These are phyloP conservation scores for Sthenelais limicola DNA, from an alignment of 2,888 invertebrate genomes.

Conservation along the genomic window DNA sequence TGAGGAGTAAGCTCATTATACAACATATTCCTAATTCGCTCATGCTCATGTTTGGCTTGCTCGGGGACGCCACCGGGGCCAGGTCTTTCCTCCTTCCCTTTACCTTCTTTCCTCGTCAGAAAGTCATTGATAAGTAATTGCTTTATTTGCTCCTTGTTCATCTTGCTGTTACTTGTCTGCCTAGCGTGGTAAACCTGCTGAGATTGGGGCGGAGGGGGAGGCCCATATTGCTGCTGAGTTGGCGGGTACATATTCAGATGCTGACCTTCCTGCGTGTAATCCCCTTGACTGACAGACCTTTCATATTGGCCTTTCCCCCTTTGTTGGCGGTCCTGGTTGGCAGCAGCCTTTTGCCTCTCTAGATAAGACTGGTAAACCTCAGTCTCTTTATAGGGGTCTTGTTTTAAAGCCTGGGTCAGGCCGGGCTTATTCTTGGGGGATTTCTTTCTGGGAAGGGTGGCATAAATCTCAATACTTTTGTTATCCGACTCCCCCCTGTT, in stretches of 20 bases:
- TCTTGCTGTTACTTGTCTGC: slow-evolving; percentile 4
- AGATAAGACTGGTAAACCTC: slow-evolving; percentile 35
- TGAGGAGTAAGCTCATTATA: slow-evolving; percentile 19
- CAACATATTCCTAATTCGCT: slow-evolving; percentile 15
- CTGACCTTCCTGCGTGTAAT: not conserved
- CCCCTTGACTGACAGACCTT: not conserved
- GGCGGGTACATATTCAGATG: not conserved
- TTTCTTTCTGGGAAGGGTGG: slow-evolving; percentile 25
- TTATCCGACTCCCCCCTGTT: not conserved
- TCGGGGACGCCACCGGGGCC: not conserved
- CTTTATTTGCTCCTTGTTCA: slow-evolving; percentile 40
- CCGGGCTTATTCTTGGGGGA: slow-evolving; percentile 11
- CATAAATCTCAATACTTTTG: slow-evolving; percentile 32
- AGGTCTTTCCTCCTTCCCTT: slow-evolving; percentile 17
- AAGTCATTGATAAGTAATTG: slow-evolving; percentile 36
- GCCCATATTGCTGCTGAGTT: not conserved
- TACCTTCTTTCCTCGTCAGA: slow-evolving; percentile 26
- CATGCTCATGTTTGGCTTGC: slow-evolving; percentile 8
- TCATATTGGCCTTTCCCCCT: not conserved
- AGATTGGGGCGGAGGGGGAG: slow-evolving; percentile 6
- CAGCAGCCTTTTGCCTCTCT: slow-evolving; percentile 32
- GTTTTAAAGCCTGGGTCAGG: not conserved
- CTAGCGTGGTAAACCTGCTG: slow-evolving; percentile 8
- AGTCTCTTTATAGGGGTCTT: slow-evolving; percentile 16
- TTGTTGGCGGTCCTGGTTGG: not conserved